Base-by-base conservation (phyloP, 2,888 invertebrate species). In the Heliconius aoede region DNA sequence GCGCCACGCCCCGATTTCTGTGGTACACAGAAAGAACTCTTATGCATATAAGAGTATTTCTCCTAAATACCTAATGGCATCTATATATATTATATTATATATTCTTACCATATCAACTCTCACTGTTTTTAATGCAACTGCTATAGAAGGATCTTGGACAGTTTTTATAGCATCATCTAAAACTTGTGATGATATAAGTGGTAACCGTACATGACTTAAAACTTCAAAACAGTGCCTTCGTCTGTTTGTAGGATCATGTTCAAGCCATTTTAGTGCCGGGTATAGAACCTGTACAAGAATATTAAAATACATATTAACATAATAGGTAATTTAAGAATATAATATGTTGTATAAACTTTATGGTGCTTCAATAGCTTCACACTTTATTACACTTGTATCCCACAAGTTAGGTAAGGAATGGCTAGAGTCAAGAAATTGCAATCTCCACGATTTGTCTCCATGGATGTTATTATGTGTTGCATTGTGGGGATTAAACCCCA, bases 241-340 rank as follows among this genome's bases (percentile, higher is more conserved):
- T 74, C 99, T 95, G 73, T 96, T 95, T 26, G 96, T 92, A 24
- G 97, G 96, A 86, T 98, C 97, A 85, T 97, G 97, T 81, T 96
- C 96, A 71, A 99, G 96, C 99, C 99, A 99, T 82, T 97, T 95
- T 81, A 98, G 93, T 26, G 98, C 98, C 75, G 98, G 97, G 88
- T 97, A 96, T 88, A 98, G 96, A 78, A 97, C 97, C 96, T 97
- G 21, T 13, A 36, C 3, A 24, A 86, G 60, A 86, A 84, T 40
- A 36, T 24, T 58, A 26, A 55, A 55, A 55, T n/a, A 55, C 3
- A 55, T 55, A 55, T 55, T n/a, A 55, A 36, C 2, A 36, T 36
- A 36, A 36, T 36, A 36, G 36, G 36, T 36, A 36, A 36, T 36
- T 36, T 18, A 46, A 9, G n/a, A 18, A n/a, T 51, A 51, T n/a